Evolutionary conservation across 2,888 invertebrate species (phyloP).

Genomic region (Oeneis ivallda): DNA sequence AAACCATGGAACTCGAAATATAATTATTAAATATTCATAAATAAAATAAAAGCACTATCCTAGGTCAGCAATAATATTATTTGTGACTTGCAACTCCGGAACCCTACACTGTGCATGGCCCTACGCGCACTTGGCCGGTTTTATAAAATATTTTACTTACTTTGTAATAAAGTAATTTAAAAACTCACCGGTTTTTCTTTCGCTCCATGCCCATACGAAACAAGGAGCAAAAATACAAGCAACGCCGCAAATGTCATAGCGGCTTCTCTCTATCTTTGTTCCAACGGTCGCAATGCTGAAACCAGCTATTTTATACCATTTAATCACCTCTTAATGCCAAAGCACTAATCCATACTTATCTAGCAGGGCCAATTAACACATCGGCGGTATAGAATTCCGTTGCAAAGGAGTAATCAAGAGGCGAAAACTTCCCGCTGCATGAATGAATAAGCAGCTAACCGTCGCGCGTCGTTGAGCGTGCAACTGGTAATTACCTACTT

Average conservation of each 20-base stretch:
- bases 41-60: too few species aligned
- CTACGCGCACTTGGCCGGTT: too few species aligned
- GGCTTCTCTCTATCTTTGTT: conserved; percentile 49
- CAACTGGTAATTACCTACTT: conserved; percentile 20
- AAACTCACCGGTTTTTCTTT: conserved; percentile 68
- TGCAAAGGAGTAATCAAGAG: conserved; percentile 62
- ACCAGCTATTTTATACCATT: conserved; percentile 19
- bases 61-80: too few species aligned
- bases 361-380: conserved; percentile 55
- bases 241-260: conserved; percentile 58
- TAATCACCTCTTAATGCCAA: conserved; percentile 11
- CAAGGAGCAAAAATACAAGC: conserved; percentile 52
- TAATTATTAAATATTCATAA: too few species aligned
- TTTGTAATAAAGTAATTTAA: background rate
- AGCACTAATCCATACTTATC: conserved; percentile 19
- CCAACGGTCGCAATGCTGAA: background rate
- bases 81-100: too few species aligned
- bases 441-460: conserved; percentile 58
- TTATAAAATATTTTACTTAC: background rate
- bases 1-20: too few species aligned
- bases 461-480: conserved; percentile 38
- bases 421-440: conserved; percentile 54
- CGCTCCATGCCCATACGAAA: conserved; percentile 51
- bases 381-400: conserved; percentile 50
- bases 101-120: too few species aligned